Base-by-base conservation (phyloP, 2,888 invertebrate genomes). In the Cephonodes hylas region DNA sequence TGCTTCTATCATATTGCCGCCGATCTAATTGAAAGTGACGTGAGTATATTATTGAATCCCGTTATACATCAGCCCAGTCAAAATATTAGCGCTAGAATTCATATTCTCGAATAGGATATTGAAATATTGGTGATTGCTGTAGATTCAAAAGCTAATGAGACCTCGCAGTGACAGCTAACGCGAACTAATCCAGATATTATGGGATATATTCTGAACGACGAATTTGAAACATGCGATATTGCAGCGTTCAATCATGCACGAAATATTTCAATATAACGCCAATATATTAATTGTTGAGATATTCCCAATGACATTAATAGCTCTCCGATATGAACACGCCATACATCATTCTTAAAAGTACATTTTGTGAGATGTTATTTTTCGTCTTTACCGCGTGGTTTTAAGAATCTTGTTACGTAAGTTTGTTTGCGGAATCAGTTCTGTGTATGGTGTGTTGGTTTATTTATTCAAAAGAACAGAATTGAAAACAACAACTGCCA, bases 181-280 rank as follows among this genome's bases (percentile, higher is more conserved):
- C 10, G 31, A 18, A 53, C 27, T 53, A 53, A 48, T 53, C 18
- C 10, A 53, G 18, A 31, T 53, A 20, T 53, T 53, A 53, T 53
- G 18, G 15, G 27, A 31, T 31, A 53, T 4, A 53, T 53, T 53
- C 0, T 46, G 31, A 31, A 27, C 18, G 53, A 53, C 31, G 53
- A 53, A 53, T 53, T 31, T 20, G 31, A 53, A 53, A 31, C 18
- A 18, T 46, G 25, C 25, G 25, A 53, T 53, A 31, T 53, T 6
- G 27, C 8, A 53, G 7, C 31, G 31, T 15, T 53, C 48, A 27
- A 53, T 53, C 27, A 53, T 8, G 27, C 31, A 31, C 18, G 10
- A 53, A 31, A 53, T 53, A 53, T 53, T 53, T 53, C 53, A 31
- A 53, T 53, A 48, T 25, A 25, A 53, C 10, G 18, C 10, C 27